Conservation (phyloP, 2,797 vertebrate genomes). For the Falco biarmicus region DNA sequence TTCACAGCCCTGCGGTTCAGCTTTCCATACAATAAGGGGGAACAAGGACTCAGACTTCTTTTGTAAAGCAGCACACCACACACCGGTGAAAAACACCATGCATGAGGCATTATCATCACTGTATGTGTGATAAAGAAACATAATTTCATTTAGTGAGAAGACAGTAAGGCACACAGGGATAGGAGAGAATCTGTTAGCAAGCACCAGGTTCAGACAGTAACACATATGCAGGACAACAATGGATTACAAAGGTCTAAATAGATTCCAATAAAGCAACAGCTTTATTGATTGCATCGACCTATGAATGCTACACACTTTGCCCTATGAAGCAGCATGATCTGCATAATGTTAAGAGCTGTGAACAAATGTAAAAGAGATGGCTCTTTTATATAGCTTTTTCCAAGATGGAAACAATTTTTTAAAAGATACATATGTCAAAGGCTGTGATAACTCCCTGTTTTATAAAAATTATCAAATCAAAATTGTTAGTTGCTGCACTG, state of each 20-base stretch:
- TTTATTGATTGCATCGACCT: background rate
- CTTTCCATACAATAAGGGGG: background rate
- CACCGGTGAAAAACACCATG: fast-evolving
- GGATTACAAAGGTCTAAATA: background rate
- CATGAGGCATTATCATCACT: background rate
- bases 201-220: background rate
- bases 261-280: background rate
- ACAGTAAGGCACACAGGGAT: background rate
- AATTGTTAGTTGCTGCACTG: background rate
- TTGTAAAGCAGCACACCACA: background rate
- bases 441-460: background rate
- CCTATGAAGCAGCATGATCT: fast-evolving
- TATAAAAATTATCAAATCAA: background rate
- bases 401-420: background rate
- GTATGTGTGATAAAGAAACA: background rate
- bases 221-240: background rate
- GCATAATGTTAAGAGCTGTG: background rate
- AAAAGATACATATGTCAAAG: background rate
- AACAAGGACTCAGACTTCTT: background rate
- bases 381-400: background rate
- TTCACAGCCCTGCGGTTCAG: background rate
- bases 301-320: background rate
- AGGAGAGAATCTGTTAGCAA: background rate
- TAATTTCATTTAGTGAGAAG: background rate
- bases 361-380: background rate